Conservation (phyloP, 1,140 invertebrate species). For the Reticulitermes speratus region DNA sequence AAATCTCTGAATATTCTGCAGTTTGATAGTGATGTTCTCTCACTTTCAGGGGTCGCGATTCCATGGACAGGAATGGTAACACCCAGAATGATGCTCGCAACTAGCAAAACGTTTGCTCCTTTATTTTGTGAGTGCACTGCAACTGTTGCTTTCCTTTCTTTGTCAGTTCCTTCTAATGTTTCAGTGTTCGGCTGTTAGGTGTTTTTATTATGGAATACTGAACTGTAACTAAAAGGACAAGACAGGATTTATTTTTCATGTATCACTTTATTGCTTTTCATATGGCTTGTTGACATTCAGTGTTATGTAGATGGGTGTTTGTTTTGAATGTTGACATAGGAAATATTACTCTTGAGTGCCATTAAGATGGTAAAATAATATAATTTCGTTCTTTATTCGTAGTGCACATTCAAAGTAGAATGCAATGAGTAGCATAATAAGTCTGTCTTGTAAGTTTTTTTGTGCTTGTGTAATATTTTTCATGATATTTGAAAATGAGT, state of each 20-base stretch:
- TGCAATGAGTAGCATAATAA: neutral
- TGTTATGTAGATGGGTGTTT: neutral
- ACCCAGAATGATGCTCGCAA: neutral
- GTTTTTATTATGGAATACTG: neutral
- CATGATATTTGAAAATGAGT: neutral
- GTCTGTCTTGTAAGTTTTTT: neutral
- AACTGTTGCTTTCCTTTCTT: neutral
- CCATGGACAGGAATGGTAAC: neutral
- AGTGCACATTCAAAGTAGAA: neutral
- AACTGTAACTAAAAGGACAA: neutral
- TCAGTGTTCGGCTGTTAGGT: neutral
- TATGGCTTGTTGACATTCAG: neutral
- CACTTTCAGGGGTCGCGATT: constrained; percentile 13
- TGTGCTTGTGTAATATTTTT: neutral
- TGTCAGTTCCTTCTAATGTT: neutral
- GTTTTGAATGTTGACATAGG: neutral
- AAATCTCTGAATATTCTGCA: too few species aligned
- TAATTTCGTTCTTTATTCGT: neutral
- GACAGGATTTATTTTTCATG: neutral
- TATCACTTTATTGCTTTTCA: neutral
- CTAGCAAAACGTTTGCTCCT: neutral
- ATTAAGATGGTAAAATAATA: neutral
- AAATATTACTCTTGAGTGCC: neutral
- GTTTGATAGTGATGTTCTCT: neutral
- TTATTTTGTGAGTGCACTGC: constrained; percentile 16